phyloP scores from a whole-genome alignment of 2,888 invertebrate species.

The Chloroclysta siterata region DNA sequence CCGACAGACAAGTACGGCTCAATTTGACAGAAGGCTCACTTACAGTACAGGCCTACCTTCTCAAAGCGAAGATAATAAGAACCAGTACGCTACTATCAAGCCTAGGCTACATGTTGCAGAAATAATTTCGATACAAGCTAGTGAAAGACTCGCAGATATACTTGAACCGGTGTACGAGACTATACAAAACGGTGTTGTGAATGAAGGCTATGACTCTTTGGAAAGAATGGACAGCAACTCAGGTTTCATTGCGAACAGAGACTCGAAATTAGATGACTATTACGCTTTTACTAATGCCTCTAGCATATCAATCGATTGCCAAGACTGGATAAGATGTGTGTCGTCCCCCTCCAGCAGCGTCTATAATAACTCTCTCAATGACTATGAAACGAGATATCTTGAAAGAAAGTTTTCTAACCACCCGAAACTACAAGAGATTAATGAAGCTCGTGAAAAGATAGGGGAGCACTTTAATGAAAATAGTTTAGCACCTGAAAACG shows the following conservation, averaged over 20 bases:
- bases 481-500: slow-evolving; percentile 10
- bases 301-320: slow-evolving; percentile 68
- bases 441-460: slow-evolving; percentile 43
- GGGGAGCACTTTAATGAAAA: slow-evolving; percentile 8
- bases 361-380: slow-evolving; percentile 65
- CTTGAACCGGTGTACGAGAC: slow-evolving; percentile 78
- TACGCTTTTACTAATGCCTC: slow-evolving; percentile 71
- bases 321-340: slow-evolving; percentile 70
- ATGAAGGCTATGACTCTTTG: slow-evolving; percentile 65
- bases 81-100: slow-evolving; percentile 56
- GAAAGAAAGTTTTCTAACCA: slow-evolving; percentile 56
- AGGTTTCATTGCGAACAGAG: slow-evolving; percentile 55
- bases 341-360: slow-evolving; percentile 66
- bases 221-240: slow-evolving; percentile 64
- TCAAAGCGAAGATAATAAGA: slow-evolving; percentile 49
- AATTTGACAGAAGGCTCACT: slow-evolving; percentile 66
- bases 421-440: slow-evolving; percentile 47
- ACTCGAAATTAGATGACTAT: slow-evolving; percentile 59
- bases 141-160: slow-evolving; percentile 73
- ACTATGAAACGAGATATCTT: slow-evolving; percentile 56
- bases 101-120: slow-evolving; percentile 76
- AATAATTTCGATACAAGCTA: slow-evolving; percentile 77
- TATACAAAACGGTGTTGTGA: slow-evolving; percentile 61
- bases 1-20: slow-evolving; percentile 58
- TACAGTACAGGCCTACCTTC: slow-evolving; percentile 67